Evolutionary conservation across 2,888 invertebrate species (phyloP).

Genomic region (Polymixis lichenea): DNA sequence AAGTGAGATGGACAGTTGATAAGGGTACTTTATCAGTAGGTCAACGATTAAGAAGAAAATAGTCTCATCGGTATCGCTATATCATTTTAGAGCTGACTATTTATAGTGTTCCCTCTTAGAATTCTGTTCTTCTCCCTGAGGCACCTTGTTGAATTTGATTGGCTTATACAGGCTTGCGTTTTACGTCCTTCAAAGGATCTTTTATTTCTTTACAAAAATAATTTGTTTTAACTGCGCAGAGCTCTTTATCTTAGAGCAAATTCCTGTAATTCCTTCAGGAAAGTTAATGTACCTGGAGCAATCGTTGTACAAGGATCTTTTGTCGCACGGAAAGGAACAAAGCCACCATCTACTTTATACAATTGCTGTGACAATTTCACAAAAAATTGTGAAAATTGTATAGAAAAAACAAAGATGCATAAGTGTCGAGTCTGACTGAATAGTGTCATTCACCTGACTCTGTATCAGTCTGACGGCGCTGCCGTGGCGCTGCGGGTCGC

Average conservation of each 20-base stretch:
- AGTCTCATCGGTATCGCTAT: not conserved
- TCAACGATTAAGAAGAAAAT: not conserved
- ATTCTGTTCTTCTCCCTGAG: not conserved
- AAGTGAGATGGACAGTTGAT: not conserved
- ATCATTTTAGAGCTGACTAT: not conserved
- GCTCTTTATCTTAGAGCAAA: no score
- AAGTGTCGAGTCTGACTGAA: not conserved
- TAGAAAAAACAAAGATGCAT: not conserved
- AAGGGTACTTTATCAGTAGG: not conserved
- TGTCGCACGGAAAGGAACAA: not conserved
- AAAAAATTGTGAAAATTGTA: not conserved
- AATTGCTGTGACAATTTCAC: not conserved
- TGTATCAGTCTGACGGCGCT: constrained; percentile 87
- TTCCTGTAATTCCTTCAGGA: constrained; percentile 1
- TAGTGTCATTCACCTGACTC: constrained; percentile 56
- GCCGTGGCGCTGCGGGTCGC: constrained; percentile 84
- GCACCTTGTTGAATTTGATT: not conserved
- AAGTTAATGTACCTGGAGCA: not conserved
- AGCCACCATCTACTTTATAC: not conserved
- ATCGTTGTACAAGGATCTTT: not conserved
- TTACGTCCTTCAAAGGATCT: not conserved
- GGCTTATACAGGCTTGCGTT: not conserved
- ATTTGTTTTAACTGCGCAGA: no score
- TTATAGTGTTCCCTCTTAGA: not conserved
- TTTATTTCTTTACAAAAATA: not conserved